Evolutionary conservation across 2,888 invertebrate genomes (phyloP).

Genomic region (Crossocerus cetratus): DNA sequence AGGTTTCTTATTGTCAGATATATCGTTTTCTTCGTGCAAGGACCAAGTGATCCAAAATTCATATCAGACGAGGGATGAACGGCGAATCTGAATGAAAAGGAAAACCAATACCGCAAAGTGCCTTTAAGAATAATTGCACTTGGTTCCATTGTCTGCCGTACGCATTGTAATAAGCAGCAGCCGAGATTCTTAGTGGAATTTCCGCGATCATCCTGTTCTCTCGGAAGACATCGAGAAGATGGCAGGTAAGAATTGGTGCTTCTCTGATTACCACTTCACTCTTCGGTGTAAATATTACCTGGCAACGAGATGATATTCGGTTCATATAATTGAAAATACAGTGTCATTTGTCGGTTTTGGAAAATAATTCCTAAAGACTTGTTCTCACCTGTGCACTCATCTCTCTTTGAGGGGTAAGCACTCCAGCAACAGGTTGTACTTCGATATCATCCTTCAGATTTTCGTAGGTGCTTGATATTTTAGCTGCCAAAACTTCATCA

Average conservation of each 20-base stretch:
- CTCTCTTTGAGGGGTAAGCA: constrained; percentile 53
- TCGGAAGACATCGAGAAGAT: constrained; percentile 59
- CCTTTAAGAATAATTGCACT: neutral
- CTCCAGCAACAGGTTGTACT: constrained; percentile 60
- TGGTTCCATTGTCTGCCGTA: constrained; percentile 28
- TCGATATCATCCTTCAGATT: constrained; percentile 54
- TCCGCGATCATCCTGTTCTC: constrained; percentile 57
- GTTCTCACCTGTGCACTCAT: constrained; percentile 49
- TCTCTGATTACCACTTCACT: constrained; percentile 58
- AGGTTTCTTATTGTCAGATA: constrained; percentile 80
- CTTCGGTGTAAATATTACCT: constrained; percentile 59
- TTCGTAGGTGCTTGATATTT: constrained; percentile 37
- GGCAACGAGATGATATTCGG: no score
- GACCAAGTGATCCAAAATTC: constrained; percentile 80
- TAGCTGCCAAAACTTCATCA: constrained; percentile 32
- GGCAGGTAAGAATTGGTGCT: constrained; percentile 60
- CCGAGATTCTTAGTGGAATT: constrained; percentile 65
- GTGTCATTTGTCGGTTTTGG: no score
- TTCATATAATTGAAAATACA: no score
- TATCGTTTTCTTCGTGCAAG: constrained; percentile 78
- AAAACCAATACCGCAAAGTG: neutral
- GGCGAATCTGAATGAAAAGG: constrained; percentile 78
- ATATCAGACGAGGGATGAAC: constrained; percentile 80
- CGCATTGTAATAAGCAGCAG: constrained; percentile 61
- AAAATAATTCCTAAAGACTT: no score